Evolutionary conservation across 2,113 vertebrate species (phyloP).

Genomic region (Psittacula cyanocephala): DNA sequence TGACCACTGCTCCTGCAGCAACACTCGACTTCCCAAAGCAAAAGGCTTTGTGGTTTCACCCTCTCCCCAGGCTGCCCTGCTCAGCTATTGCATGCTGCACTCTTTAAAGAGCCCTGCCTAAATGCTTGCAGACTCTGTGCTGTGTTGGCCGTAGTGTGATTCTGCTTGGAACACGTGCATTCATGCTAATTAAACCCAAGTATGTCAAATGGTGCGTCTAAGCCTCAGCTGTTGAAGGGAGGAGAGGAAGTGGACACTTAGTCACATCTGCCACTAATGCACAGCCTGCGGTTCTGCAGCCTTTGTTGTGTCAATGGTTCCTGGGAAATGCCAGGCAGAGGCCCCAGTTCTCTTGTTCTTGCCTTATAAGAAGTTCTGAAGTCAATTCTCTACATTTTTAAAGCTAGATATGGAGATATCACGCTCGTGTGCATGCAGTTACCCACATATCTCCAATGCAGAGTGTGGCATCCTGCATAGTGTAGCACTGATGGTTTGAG

Average conservation of each 20-base stretch:
- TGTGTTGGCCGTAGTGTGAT: not conserved
- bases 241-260: not conserved
- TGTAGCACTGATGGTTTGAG: fast-evolving
- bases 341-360: not conserved
- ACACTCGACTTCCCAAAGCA: not conserved
- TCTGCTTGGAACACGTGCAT: not conserved
- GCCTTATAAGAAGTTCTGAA: not conserved
- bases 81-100: constrained; percentile 28
- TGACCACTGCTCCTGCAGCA: not conserved
- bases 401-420: not conserved
- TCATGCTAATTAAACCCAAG: not conserved
- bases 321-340: not conserved
- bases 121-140: not conserved
- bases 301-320: not conserved
- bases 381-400: not conserved
- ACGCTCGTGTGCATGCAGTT: too few species aligned
- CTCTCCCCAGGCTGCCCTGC: not conserved
- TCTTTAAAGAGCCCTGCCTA: not conserved
- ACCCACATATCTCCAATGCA: fast-evolving
- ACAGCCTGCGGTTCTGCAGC: not conserved
- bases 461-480: not conserved
- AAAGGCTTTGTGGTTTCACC: not conserved
- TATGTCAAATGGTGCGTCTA: not conserved
- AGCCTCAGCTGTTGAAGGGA: not conserved
- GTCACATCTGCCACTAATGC: not conserved